phyloP scores from a whole-genome alignment of 2,888 invertebrate genomes.

The Cancer borealis region DNA sequence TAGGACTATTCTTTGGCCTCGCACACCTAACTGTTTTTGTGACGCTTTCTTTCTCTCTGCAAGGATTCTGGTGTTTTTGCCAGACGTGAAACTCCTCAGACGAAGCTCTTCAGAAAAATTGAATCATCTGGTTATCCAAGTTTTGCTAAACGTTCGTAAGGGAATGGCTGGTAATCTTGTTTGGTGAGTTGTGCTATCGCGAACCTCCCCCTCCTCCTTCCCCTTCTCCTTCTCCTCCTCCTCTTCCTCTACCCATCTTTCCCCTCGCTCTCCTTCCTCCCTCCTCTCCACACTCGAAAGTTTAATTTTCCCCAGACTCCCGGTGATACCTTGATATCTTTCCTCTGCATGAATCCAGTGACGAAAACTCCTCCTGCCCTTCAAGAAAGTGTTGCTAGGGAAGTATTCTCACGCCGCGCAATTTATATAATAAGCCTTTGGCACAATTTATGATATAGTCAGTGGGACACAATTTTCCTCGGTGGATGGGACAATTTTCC shows the following conservation, averaged over 20 bases:
- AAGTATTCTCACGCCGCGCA: slow-evolving; percentile 58
- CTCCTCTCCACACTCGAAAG: slow-evolving; percentile 36
- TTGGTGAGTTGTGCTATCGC: slow-evolving; percentile 14
- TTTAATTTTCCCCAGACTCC: slow-evolving; percentile 31
- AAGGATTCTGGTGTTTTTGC: background rate
- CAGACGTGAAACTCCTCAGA: background rate
- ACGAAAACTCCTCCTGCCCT: background rate
- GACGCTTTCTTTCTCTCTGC: background rate
- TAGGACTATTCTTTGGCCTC: slow-evolving; percentile 5
- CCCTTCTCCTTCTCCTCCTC: background rate
- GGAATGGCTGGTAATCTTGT: slow-evolving; percentile 27
- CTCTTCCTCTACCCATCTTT: background rate
- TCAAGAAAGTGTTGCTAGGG: slow-evolving; percentile 37
- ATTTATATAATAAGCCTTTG: slow-evolving; percentile 69
- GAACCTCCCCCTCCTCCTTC: background rate
- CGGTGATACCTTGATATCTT: slow-evolving; percentile 35
- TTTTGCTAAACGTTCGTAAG: slow-evolving; percentile 32
- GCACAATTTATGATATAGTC: slow-evolving; percentile 59
- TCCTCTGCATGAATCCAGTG: slow-evolving; percentile 25
- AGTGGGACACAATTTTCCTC: slow-evolving; percentile 65
- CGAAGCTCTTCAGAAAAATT: slow-evolving; percentile 4
- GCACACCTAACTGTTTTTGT: background rate
- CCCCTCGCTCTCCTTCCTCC: background rate
- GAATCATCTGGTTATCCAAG: slow-evolving; percentile 32
- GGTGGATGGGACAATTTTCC: slow-evolving; percentile 60